Percentiles rank a stretch among this genome's conserved stretches.
phyloP scores from a whole-genome alignment of 2,797 vertebrate genomes.

The Nyctibius grandis region DNA sequence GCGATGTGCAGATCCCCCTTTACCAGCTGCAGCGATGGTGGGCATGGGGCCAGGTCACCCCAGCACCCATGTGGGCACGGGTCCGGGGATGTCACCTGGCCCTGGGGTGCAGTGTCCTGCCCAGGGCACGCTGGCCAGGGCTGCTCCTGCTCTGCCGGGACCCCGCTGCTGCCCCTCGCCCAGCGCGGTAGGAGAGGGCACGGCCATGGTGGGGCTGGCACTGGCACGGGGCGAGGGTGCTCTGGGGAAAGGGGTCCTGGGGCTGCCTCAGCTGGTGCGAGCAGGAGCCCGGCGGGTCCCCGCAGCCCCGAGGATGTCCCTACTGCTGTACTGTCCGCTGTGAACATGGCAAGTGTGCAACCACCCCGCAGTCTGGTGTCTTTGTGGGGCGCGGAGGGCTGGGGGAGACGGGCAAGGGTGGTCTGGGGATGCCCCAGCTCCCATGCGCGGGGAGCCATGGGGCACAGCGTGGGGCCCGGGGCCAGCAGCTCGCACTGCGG shows the following conservation, averaged over 20 bases:
- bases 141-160: not conserved
- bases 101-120: not conserved
- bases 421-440: not conserved
- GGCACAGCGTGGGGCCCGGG: not conserved
- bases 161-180: rapidly evolving
- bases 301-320: not conserved
- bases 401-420: rapidly evolving
- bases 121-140: not conserved
- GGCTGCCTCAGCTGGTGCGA: not conserved
- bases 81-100: rapidly evolving
- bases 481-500: rapidly evolving
- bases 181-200: rapidly evolving
- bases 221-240: not conserved
- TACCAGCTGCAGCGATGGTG: not conserved
- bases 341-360: conserved; percentile 61
- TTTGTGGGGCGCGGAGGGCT: not conserved
- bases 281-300: rapidly evolving
- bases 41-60: rapidly evolving
- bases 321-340: conserved; percentile 5
- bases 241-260: not conserved
- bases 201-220: rapidly evolving
- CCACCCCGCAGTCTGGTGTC: not conserved
- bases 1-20: rapidly evolving
- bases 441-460: rapidly evolving
- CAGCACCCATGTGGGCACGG: rapidly evolving